phyloP scores from a whole-genome alignment of 2,888 invertebrate species.

The Eupithecia centaureata region DNA sequence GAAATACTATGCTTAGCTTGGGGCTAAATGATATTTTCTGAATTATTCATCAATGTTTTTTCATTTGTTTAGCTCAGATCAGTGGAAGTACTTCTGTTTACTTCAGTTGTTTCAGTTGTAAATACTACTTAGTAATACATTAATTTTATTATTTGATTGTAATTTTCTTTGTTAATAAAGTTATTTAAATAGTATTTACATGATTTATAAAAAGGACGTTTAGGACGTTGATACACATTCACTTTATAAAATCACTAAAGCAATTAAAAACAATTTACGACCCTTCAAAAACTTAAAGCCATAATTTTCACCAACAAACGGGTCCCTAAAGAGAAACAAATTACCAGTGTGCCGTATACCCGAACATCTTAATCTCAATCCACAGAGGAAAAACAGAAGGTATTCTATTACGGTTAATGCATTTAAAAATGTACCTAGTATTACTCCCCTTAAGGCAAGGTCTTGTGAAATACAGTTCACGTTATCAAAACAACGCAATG shows the following conservation, averaged over 20 bases:
- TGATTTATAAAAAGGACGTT: too few relatives aligned
- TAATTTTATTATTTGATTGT: too few relatives aligned
- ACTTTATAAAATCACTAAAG: not conserved
- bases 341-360: conserved; percentile 42
- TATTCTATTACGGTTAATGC: conserved; percentile 77
- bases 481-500: not conserved
- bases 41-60: too few relatives aligned
- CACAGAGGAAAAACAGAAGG: conserved; percentile 68
- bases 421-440: conserved; percentile 69
- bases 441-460: conserved; percentile 51
- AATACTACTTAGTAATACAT: too few relatives aligned
- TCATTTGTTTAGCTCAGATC: too few relatives aligned
- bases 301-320: conserved; percentile 34
- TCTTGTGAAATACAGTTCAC: not conserved
- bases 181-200: too few relatives aligned
- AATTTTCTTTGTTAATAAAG: too few relatives aligned
- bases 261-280: conserved; percentile 1
- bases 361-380: conserved; percentile 71
- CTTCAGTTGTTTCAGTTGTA: too few relatives aligned
- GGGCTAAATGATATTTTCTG: too few relatives aligned
- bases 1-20: too few relatives aligned
- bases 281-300: conserved; percentile 38
- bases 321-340: conserved; percentile 47
- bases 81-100: too few relatives aligned
- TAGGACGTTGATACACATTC: not conserved